Evolutionary conservation across 2,113 vertebrate species (phyloP), one percentile per base, ranked within the genome.

Genomic region (Apodemus sylvaticus): DNA sequence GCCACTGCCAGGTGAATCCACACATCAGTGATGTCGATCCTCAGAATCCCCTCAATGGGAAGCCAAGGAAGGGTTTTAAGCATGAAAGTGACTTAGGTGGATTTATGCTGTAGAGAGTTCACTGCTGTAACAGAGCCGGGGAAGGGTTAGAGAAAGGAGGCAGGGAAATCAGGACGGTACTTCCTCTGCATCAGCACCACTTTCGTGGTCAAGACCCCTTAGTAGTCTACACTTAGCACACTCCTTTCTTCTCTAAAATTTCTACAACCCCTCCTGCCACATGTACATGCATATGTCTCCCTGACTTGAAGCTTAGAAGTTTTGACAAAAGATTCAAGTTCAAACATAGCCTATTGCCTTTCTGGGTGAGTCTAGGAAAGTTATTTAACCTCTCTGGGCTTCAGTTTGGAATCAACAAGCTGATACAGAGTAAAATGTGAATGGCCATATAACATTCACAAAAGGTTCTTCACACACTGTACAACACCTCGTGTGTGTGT

Each of bases 331-430:
- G 66, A 89, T 76, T 42, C 68, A 94, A 60, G 13, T 93, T 94
- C 60, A 76, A 88, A 11, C 45, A 88, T 73, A 78, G 9, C 81
- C 39, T 82, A 68, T 70, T 93, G 42, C 77, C 45, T 86, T 91
- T 55, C 58, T 85, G 19, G 45, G 58, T 70, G 7, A 86, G 58
- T 34, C 53, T 76, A 45, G 39, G 58, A 62, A 81, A 90, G 34
- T 85, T 51, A 86, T n/a, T 88, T 95, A 91, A 86, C 70, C 82
- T 91, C 91, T 88, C 66, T 78, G 39, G 91, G 77, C 62, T 83
- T 91, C 22, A 77, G 19, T 48, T 89, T 85, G 39, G 90, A 55
- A 91, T 34, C 26, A 70, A 58, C 45, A 48, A 85, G 82, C 48
- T 66, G 79, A 71, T 26, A 64, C 12, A 71, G 53, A 78, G 86